Evolutionary conservation across 1,140 invertebrate species (phyloP), one percentile per base, ranked within the genome.

Genomic region (Lordiphosa clarofinis): DNA sequence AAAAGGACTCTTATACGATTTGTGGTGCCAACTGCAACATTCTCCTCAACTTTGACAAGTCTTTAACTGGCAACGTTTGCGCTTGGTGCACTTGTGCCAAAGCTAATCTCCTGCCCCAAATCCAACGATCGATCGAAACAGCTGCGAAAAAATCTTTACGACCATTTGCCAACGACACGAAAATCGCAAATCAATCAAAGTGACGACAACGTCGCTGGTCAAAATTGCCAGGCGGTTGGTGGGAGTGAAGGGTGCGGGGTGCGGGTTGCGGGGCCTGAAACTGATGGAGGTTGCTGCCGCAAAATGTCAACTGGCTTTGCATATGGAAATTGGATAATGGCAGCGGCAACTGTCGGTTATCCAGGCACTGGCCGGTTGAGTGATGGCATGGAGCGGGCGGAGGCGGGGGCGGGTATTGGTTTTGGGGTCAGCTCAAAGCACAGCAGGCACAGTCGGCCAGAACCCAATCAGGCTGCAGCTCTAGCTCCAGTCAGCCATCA

Each of bases 251-350:
- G 19, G 19, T 19, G 8, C 0, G 9, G 13, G 7, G 37, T 1
- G 36, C 6, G 13, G 35, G 0, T n/a, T n/a, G n/a, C n/a, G 39
- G 36, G 35, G 0, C 1, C 7, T 1, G 9, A 4, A 28, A 47
- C 11, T 15, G 11, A 38, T 46, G 43, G 28, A 44, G 55, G 49
- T 31, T 69, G 43, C 57, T 75, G 76, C 76, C 76, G 62, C 76
- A 81, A 81, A 81, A 82, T 82, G 76, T 81, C 76, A 81, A 81
- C 76, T 48, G 64, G 66, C 72, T 81, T 75, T 81, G 76, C 76
- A 81, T 81, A 81, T 81, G 76, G 76, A 81, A 81, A 81, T 81
- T 81, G 76, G 76, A 75, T 81, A 82, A 81, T 81, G 76, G 67
- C 76, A 75, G 60, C 65, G 64, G 61, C 65, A 36, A 56, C 28